Percentiles rank a stretch among this genome's conserved stretches.
Evolutionary conservation across 92 coral and sea anemone genomes (phyloP).

Genomic region (Epizoanthus stellaris): DNA sequence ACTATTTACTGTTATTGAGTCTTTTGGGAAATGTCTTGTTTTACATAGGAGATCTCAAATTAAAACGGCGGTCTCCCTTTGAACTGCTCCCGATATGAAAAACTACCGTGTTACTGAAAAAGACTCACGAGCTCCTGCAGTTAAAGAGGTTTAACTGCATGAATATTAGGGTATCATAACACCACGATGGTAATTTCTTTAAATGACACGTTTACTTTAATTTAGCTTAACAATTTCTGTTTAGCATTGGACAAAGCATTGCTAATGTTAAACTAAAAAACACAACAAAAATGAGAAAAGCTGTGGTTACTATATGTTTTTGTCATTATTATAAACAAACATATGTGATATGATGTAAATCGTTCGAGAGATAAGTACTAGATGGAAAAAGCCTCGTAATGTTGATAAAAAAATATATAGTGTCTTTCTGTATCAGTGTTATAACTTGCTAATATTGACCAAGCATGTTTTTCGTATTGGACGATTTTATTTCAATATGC

Average conservation of each 20-base stretch:
- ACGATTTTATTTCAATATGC: constrained; percentile 11
- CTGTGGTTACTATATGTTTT: neutral
- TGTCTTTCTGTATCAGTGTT: neutral
- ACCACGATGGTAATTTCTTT: constrained; percentile 14
- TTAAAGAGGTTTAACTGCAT: constrained; percentile 6
- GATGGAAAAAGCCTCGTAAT: no score
- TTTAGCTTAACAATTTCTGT: constrained; percentile 16
- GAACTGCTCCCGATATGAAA: constrained; percentile 1
- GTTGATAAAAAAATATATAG: constrained; percentile 11
- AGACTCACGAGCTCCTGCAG: constrained; percentile 15
- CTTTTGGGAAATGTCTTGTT: neutral
- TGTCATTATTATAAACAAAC: neutral
- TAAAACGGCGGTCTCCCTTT: constrained; percentile 17
- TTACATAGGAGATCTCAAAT: neutral
- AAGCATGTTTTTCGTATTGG: neutral
- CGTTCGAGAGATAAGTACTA: constrained; percentile 16
- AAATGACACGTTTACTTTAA: constrained; percentile 7
- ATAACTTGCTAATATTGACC: constrained; percentile 14
- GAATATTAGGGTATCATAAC: neutral
- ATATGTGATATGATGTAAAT: neutral
- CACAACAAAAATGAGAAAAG: neutral
- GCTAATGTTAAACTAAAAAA: neutral
- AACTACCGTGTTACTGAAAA: constrained; percentile 12
- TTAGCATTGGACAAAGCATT: constrained; percentile 15
- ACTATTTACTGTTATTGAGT: neutral